Percentiles rank a stretch among this genome's conserved stretches.
Conservation (phyloP, 2,888 invertebrate genomes). For the Orthonevra nobilis region DNA sequence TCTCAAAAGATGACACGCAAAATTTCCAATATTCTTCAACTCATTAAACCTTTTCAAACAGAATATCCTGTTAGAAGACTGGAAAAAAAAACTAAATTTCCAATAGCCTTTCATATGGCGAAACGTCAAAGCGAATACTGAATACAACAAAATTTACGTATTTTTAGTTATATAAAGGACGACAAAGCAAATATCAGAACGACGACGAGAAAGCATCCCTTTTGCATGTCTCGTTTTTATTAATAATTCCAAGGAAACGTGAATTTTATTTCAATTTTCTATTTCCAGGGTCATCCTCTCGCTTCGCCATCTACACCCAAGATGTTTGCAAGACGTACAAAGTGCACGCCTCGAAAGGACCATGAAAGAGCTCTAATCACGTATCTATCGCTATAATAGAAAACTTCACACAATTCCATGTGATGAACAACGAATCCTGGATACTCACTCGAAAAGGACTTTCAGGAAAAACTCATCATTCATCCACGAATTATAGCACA, state of each 20-base stretch:
- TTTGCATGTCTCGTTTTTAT: slow-evolving; percentile 59
- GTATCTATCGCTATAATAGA: slow-evolving; percentile 57
- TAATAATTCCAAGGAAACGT: slow-evolving; percentile 63
- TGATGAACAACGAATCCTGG: slow-evolving; percentile 40
- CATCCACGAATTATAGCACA: slow-evolving; percentile 17
- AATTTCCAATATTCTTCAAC: too few relatives aligned
- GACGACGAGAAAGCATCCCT: slow-evolving; percentile 42
- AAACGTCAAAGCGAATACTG: slow-evolving; percentile 30
- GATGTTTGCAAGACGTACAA: background rate
- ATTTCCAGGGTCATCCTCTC: background rate
- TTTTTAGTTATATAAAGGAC: too few relatives aligned
- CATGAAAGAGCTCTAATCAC: slow-evolving; percentile 60
- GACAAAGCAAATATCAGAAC: slow-evolving; percentile 9
- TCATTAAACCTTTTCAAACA: too few relatives aligned
- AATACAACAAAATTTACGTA: slow-evolving; percentile 19
- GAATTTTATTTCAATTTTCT: slow-evolving; percentile 62
- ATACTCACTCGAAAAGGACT: slow-evolving; percentile 27
- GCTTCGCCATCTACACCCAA: background rate
- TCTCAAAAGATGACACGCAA: too few relatives aligned
- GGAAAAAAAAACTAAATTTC: too few relatives aligned
- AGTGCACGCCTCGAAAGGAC: slow-evolving; percentile 16
- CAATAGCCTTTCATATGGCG: too few relatives aligned
- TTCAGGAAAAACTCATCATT: slow-evolving; percentile 37
- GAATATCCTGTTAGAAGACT: too few relatives aligned
- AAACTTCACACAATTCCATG: slow-evolving; percentile 64